phyloP scores from a whole-genome alignment of 2,113 vertebrate species.

The Benitochromis conjunctus region DNA sequence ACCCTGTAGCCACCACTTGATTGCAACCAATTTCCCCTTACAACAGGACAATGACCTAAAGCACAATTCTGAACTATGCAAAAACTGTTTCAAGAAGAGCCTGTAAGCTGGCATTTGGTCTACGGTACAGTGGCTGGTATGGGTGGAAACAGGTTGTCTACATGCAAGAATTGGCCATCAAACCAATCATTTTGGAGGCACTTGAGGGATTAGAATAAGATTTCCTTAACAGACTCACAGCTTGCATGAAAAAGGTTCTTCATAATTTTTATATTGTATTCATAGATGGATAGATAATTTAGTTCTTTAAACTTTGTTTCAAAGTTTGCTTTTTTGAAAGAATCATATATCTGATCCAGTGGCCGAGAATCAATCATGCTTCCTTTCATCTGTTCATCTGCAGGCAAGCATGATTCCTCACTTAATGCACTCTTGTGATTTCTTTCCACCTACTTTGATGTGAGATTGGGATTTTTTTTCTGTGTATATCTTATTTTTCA shows the following conservation, averaged over 20 bases:
- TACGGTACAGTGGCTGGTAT: background rate
- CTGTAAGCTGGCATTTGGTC: background rate
- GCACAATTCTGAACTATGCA: background rate
- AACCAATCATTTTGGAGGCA: background rate
- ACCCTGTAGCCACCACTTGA: background rate
- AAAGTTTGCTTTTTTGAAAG: background rate
- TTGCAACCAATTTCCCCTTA: background rate
- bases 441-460: conserved; percentile 8
- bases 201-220: background rate
- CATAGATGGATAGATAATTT: background rate
- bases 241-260: background rate
- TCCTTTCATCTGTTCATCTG: background rate
- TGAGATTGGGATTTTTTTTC: background rate
- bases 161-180: background rate
- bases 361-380: background rate
- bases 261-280: background rate
- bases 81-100: background rate
- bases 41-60: background rate
- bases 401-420: background rate
- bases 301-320: background rate
- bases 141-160: background rate
- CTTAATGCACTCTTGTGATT: background rate
- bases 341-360: background rate
- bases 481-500: background rate
- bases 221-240: background rate